Base-by-base conservation (phyloP, 2,888 invertebrate species). In the Micoletzkya japonica region DNA sequence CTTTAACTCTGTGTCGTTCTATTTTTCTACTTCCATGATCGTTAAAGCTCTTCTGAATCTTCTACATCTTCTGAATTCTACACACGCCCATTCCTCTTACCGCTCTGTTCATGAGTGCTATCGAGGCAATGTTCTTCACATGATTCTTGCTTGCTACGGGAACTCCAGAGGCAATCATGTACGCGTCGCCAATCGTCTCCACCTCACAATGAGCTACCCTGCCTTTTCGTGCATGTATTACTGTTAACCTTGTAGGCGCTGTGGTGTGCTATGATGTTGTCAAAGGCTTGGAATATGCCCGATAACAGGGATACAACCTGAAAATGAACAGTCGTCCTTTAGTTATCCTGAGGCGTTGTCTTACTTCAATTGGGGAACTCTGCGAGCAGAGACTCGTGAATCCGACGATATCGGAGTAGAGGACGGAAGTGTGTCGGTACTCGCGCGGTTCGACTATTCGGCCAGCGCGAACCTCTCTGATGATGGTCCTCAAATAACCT, bases 331-430 rank as follows among this genome's bases (percentile, higher is more conserved):
- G 39, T 36, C 7, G 37, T 54, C 20, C 10, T 24, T 7, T 54
- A n/a, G 26, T 7, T 14, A 54, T 17, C 54, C n/a, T 7, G 10
- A 24, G 7, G 7, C 7, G 14, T n/a, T 58, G 4, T 17, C 7
- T 10, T 30, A 66, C 70, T 67, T 83, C 83, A 79, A 83, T 78
- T 28, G 83, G 83, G 30, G 75, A 58, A 54, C 76, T 76, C 57
- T 84, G 78, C 7, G 80, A 80, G 71, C 83, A 84, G 37, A 83
- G 72, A 10, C 81, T 79, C 2, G 83, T 83, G 75, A 83, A 83
- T 10, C 83, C 83, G 61, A 84, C 83, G 63, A 83, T 83, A 71
- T 83, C 83, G 14, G 81, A 82, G 73, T 84, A 83, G 66, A 80
- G 72, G 58, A 83, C 79, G 2, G 83, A 81, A n/a, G 76, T 79